Conservation (phyloP, 1,140 invertebrate genomes). For the Drosophila erecta region DNA sequence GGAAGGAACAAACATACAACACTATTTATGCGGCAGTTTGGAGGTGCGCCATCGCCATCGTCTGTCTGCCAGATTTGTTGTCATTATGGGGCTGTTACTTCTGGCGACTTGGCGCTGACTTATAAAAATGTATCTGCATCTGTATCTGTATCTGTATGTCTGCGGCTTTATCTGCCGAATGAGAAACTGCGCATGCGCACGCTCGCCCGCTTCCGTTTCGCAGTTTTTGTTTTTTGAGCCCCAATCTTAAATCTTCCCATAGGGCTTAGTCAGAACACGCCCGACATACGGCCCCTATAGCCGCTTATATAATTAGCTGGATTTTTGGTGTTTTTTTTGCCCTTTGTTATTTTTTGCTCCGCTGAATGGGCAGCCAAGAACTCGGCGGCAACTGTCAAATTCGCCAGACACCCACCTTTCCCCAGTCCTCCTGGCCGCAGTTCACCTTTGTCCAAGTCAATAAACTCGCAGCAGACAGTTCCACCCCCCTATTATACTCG, state of each 20-base stretch:
- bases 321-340: constrained; percentile 13
- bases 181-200: constrained; percentile 75
- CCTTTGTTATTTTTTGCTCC: constrained; percentile 13
- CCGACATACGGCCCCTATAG: constrained; percentile 14
- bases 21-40: constrained; percentile 67
- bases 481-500: constrained; percentile 1
- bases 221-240: constrained; percentile 3
- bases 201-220: constrained; percentile 64
- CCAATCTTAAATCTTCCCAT: constrained; percentile 35
- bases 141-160: constrained; percentile 22
- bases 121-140: constrained; percentile 39
- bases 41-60: constrained; percentile 41
- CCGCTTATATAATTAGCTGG: constrained; percentile 64
- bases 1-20: constrained; percentile 22
- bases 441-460: constrained; percentile 48
- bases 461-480: constrained; percentile 27
- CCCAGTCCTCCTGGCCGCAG: background rate
- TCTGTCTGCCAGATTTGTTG: constrained; percentile 38
- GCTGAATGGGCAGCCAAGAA: constrained; percentile 40
- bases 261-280: constrained; percentile 43
- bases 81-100: constrained; percentile 57
- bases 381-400: constrained; percentile 1
- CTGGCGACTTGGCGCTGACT: constrained; percentile 47
- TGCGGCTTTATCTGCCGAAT: constrained; percentile 68
- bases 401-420: constrained; percentile 28